Percentiles rank a stretch among this genome's conserved stretches.
Conservation (phyloP, 2,113 vertebrate species). For the Xerus inauris region DNA sequence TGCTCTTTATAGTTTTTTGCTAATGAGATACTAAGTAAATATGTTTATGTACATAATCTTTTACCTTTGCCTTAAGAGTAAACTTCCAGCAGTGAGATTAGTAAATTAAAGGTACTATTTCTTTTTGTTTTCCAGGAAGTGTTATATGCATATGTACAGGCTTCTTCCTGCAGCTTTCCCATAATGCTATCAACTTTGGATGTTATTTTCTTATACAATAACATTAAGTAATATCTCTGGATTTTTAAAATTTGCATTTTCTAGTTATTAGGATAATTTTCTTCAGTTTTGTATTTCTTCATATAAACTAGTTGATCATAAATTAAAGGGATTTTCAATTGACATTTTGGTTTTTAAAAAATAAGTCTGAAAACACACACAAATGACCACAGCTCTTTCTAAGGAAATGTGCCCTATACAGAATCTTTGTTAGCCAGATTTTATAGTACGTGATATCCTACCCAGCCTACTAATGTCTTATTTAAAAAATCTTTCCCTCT, state of each 20-base stretch:
- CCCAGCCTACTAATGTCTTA: neutral
- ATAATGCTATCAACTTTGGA: neutral
- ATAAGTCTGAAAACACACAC: neutral
- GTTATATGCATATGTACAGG: neutral
- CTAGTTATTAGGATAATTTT: neutral
- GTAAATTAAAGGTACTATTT: neutral
- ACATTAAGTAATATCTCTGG: neutral
- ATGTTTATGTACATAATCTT: neutral
- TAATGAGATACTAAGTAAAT: neutral
- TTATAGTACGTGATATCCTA: neutral
- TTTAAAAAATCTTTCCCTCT: neutral
- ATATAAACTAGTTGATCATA: neutral
- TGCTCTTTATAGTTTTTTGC: conserved; percentile 20
- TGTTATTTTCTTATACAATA: neutral
- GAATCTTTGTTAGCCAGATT: neutral
- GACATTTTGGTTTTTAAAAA: neutral
- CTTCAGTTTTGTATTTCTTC: neutral
- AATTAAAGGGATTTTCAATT: neutral
- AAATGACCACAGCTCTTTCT: neutral
- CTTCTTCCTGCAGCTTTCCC: neutral
- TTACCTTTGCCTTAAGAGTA: neutral
- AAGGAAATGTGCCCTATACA: neutral
- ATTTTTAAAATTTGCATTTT: neutral
- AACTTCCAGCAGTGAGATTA: neutral
- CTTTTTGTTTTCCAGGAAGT: neutral